Percentiles rank a stretch among this genome's conserved stretches.
Evolutionary conservation across 2,113 vertebrate genomes (phyloP).

Genomic region (Cryptotis parvus): DNA sequence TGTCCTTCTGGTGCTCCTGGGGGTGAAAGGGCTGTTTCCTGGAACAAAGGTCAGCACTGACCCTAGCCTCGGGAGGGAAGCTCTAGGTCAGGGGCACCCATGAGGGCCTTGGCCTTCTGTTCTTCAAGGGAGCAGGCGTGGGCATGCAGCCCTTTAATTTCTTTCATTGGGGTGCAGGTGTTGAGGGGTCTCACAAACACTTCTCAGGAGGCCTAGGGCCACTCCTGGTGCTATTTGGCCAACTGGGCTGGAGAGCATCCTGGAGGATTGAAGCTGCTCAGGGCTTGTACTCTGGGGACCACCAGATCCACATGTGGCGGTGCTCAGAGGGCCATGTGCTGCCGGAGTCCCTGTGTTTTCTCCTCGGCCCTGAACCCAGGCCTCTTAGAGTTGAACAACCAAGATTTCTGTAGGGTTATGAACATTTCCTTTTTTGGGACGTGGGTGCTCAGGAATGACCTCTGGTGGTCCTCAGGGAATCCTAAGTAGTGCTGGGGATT

Average conservation of each 20-base stretch:
- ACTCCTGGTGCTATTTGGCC: too few species aligned
- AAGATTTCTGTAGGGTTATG: background rate
- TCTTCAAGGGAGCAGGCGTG: background rate
- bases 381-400: background rate
- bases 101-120: background rate
- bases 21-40: conserved; percentile 4
- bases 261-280: too few species aligned
- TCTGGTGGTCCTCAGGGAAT: too few species aligned
- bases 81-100: background rate
- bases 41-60: background rate
- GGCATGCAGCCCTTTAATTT: too few species aligned
- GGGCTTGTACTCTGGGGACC: too few species aligned
- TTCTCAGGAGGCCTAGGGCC: too few species aligned
- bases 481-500: too few species aligned
- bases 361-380: background rate
- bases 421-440: background rate
- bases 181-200: too few species aligned
- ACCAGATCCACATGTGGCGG: too few species aligned
- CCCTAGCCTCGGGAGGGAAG: conserved; percentile 19
- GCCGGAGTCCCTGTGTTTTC: background rate
- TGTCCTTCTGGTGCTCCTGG: background rate
- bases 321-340: background rate
- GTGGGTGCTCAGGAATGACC: too few species aligned
- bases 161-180: too few species aligned
- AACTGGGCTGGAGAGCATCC: too few species aligned